phyloP scores from a whole-genome alignment of 2,797 vertebrate species.

The Microchirus variegatus region DNA sequence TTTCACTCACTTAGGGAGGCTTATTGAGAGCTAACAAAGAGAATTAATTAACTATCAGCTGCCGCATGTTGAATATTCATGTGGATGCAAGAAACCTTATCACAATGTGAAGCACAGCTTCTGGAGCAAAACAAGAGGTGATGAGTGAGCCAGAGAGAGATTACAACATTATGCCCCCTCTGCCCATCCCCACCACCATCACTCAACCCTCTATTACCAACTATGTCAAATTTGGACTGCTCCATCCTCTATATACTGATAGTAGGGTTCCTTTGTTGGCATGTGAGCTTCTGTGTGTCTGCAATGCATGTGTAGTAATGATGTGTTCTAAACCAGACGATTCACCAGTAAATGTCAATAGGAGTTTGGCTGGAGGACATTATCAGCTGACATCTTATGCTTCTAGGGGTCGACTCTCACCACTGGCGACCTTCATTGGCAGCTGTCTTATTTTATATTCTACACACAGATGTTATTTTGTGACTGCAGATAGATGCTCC shows the following conservation, averaged over 20 bases:
- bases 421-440: not conserved
- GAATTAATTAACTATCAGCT: constrained; percentile 70
- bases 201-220: not conserved
- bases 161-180: constrained; percentile 11
- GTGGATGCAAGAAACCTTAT: constrained; percentile 47
- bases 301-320: not conserved
- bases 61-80: constrained; percentile 66
- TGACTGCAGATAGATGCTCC: no score
- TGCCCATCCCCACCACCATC: not conserved
- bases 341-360: constrained; percentile 40
- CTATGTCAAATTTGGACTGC: constrained; percentile 7
- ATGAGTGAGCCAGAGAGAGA: constrained; percentile 19
- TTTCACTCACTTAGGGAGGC: constrained; percentile 54
- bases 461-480: no score
- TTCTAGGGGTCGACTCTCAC: constrained; percentile 12
- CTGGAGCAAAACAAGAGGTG: constrained; percentile 34
- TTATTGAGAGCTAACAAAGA: constrained; percentile 65
- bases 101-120: constrained; percentile 34
- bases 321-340: constrained; percentile 9
- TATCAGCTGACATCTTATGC: constrained; percentile 21
- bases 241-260: not conserved
- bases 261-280: constrained; percentile 1
- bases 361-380: constrained; percentile 36
- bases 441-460: not conserved
- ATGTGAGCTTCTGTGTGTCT: not conserved